Base-by-base conservation (phyloP, 2,888 invertebrate genomes). In the Dasysyrphus tricinctus region DNA sequence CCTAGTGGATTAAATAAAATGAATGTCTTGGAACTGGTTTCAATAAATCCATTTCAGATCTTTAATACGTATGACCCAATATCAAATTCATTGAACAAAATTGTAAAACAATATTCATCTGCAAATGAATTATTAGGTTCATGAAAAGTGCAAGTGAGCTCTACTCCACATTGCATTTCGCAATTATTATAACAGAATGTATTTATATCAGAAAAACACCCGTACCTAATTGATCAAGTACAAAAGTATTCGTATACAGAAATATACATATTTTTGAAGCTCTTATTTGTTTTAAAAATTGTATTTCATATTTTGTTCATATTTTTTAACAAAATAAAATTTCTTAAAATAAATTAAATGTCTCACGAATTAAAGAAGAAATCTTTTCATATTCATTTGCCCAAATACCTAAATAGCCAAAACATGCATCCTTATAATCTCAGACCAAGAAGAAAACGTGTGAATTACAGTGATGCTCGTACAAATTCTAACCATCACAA, bases 371-470 rank as follows among this genome's bases (percentile, higher is more conserved):
- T 49, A 7, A 37, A 5, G 8, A 67, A 19, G 16, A 67, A 67
- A 67, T 16, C 47, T 24, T 24, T 19, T 24, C 49, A 49, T 14
- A 0, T 19, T 11, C 12, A 67, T 29, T 14, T 49, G 37, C 14
- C 16, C 0, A 37, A 49, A 49, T 5, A 7, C 2, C 19, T 49
- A 6, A 37, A 34, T 9, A 0, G 19, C 4, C 4, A 16, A 14
- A 49, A 1, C 3, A 19, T 8, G 1, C 67, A 67, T 19, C 19
- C 67, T 0, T 67, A 67, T 24, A 67, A 67, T 19, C 34, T 67
- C 3, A 49, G 67, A 49, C 67, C 67, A 37, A 49, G 49, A 49
- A 34, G 19, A 19, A 67, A 67, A 49, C 37, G 19, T 14, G 9
- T 49, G 2, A 67, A 49, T 49, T 67, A 67, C 32, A 32, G 0